phyloP scores from a whole-genome alignment of 2,113 vertebrate genomes.

The Nannobrachium achirus region DNA sequence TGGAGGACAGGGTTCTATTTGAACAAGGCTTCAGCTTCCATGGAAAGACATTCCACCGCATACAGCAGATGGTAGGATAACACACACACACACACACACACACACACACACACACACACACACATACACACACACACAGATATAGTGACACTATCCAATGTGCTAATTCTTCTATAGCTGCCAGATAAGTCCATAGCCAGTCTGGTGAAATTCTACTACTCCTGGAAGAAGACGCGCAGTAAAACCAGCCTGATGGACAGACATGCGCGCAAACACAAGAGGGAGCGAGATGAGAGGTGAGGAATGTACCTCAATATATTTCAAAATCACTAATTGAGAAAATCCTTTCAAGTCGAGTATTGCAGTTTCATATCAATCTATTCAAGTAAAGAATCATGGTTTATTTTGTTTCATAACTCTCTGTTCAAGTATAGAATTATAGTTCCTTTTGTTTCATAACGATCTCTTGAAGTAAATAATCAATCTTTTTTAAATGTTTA shows the following conservation, averaged over 20 bases:
- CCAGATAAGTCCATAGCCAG: conserved; percentile 96
- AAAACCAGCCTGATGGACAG: conserved; percentile 98
- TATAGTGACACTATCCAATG: not conserved
- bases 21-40: conserved; percentile 98
- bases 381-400: too few relatives aligned
- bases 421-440: too few relatives aligned
- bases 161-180: conserved; percentile 76
- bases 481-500: too few relatives aligned
- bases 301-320: conserved; percentile 9
- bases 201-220: conserved; percentile 96
- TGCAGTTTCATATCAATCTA: too few relatives aligned
- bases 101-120: not conserved
- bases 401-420: too few relatives aligned
- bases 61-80: conserved; percentile 94
- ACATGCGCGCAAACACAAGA: conserved; percentile 92
- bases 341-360: too few relatives aligned
- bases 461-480: too few relatives aligned
- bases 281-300: conserved; percentile 92
- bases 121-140: not conserved
- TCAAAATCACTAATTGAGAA: too few relatives aligned
- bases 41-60: conserved; percentile 95
- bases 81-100: not conserved
- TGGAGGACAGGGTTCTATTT: conserved; percentile 95
- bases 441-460: too few relatives aligned
- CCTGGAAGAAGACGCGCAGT: conserved; percentile 97